Percentiles rank a stretch among this genome's conserved stretches.
phyloP scores from a whole-genome alignment of 1,140 invertebrate genomes.

The Ceratoteleas bidentatus region DNA sequence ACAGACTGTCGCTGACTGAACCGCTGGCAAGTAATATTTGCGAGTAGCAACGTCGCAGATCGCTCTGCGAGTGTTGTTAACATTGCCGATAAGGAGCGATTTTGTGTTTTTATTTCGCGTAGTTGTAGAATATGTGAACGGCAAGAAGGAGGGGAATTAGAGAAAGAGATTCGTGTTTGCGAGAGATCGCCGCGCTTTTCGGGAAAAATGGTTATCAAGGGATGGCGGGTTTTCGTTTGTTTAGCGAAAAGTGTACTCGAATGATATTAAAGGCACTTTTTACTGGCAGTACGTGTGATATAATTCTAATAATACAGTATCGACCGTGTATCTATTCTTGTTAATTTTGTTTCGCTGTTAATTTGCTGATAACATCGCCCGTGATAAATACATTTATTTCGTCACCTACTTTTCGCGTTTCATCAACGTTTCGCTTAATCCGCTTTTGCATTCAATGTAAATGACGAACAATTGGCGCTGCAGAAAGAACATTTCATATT shows the following conservation, averaged over 20 bases:
- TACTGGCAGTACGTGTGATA: constrained; percentile 11
- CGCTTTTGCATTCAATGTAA: background rate
- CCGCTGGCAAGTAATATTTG: constrained; percentile 59
- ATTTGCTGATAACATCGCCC: constrained; percentile 29
- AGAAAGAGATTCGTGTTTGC: no score
- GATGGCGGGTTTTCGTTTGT: background rate
- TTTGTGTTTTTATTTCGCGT: background rate
- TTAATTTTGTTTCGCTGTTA: constrained; percentile 31
- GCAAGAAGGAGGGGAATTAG: no score
- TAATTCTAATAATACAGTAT: constrained; percentile 38
- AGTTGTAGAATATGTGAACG: no score
- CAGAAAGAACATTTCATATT: background rate
- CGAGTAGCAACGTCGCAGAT: no score
- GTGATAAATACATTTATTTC: constrained; percentile 32
- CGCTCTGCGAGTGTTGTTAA: background rate
- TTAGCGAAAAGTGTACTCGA: background rate
- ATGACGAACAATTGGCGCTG: background rate
- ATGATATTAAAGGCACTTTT: constrained; percentile 5
- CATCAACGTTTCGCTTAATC: background rate
- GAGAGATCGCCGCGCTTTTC: background rate
- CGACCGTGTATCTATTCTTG: constrained; percentile 29
- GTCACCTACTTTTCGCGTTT: constrained; percentile 7
- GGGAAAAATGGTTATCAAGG: background rate
- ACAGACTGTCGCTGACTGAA: constrained; percentile 72
- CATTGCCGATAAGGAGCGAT: background rate